Evolutionary conservation across 1,140 invertebrate species (phyloP), one percentile per base, ranked within the genome.

Genomic region (Drosophila lacteicornis): DNA sequence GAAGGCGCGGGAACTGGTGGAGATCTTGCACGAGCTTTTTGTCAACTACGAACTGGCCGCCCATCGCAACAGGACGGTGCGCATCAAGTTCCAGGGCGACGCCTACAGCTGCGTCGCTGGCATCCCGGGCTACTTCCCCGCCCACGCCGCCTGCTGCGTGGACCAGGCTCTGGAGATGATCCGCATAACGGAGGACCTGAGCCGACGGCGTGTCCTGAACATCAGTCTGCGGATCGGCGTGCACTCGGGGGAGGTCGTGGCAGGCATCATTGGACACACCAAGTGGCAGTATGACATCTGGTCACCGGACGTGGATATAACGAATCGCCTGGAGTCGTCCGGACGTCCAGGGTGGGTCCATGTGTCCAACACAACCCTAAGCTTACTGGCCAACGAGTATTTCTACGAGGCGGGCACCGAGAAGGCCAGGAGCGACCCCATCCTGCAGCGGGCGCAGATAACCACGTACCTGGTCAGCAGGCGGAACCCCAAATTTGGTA

Each of bases 231-330:
- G 98, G 75, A 99, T 99, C 70, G 98, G 98, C 0, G 95, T 99
- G 2, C 98, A 99, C 92, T 97, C 96, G 22, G 98, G 98, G 0
- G 96, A 95, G 82, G 97, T 99, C 30, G 94, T 98, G 7, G 97
- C 97, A 58, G 98, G 98, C 1, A 94, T 99, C 4, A 94, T 99
- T n/a, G 98, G 98, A 0, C 95, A 96, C 3, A 95, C 96, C 57
- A 99, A 99, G 93, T 99, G 98, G 97, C 98, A 99, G 93, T 99
- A 96, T 92, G 98, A 99, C 91, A 96, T 99, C 78, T 99, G 98
- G 98, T 98, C 97, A 0, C 96, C 96, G 86, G 98, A 99, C 92
- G 98, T 98, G n/a, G 96, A 97, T 11, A 97, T 99, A 74, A 98
- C 98, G 2, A 98, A 98, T 93, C 96, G 96, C 85, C 97, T 99